Evolutionary conservation across 1,140 invertebrate genomes (phyloP), one percentile per base, ranked within the genome.

Genomic region (Calycopis cecrops): DNA sequence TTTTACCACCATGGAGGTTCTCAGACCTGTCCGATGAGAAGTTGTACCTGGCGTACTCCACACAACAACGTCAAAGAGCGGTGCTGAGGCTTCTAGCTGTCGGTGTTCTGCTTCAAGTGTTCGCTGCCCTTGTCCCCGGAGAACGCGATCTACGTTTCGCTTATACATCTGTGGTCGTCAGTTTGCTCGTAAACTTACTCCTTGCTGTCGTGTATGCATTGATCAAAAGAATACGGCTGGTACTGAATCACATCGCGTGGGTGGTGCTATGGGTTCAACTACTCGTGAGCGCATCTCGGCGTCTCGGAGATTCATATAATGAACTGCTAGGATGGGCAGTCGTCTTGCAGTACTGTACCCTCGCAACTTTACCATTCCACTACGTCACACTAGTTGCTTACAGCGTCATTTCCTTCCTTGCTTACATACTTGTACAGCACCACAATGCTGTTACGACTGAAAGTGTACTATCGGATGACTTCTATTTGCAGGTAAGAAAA

Each of bases 341-440:
- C 40, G 83, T 97, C n/a, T 78, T 95, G 48, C 92, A 94, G 59
- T 97, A 96, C 71, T 89, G 96, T n/a, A 91, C 95, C n/a, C 93
- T 95, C 75, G 93, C 95, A 35, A 93, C 94, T 0, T 75, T 97
- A 57, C 95, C 96, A 0, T 87, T 97, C 42, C 89, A 93, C 55
- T 93, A 92, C 70, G 67, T 91, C 11, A 54, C 90, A 28, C 75
- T 74, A 60, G 81, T 61, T 52, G 60, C 69, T 52, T 90, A 69
- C 78, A 83, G 79, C 48, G 50, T 59, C 35, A 28, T 85, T 6
- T 81, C 84, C 7, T 62, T 72, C n/a, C 47, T 58, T 11, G 76
- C 72, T 37, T 83, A 80, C 58, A 57, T 87, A n/a, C 21, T 79
- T 18, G 66, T 85, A 16, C 82, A 87, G 59, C 77, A 82, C 47